A percentile compares a stretch with the other conserved stretches of the same genome.
phyloP scores from a whole-genome alignment of 2,888 invertebrate species.

The Drosophila limbata region DNA sequence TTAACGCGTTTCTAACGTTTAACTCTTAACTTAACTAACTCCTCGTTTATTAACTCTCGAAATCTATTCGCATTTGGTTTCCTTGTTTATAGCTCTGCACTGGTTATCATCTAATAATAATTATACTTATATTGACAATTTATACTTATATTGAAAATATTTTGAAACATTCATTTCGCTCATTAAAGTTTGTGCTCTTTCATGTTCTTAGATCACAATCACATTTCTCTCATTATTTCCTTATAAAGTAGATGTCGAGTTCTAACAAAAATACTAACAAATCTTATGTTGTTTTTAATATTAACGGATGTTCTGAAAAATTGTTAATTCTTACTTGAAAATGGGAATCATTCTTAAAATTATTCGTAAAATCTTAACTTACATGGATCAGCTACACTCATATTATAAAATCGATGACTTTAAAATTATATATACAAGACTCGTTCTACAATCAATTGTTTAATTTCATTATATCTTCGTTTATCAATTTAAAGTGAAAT shows the following conservation, averaged over 20 bases:
- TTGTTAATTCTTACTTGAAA: neutral
- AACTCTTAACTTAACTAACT: constrained; percentile 37
- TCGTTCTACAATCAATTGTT: too few relatives aligned
- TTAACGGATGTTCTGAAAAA: neutral
- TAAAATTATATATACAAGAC: too few relatives aligned
- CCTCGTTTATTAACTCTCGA: constrained; percentile 47
- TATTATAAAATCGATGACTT: too few relatives aligned
- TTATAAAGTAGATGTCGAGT: constrained; percentile 3
- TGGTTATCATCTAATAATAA: constrained; percentile 79
- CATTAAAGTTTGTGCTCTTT: constrained; percentile 5
- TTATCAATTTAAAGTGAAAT: neutral
- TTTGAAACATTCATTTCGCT: constrained; percentile 50
- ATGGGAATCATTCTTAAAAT: too few relatives aligned
- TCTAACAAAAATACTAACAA: constrained; percentile 1
- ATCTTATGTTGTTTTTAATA: neutral
- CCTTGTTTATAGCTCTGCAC: constrained; percentile 84
- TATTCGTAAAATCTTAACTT: neutral
- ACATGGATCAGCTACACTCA: neutral
- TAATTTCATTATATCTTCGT: neutral
- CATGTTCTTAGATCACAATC: constrained; percentile 12
- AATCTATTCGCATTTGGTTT: constrained; percentile 42
- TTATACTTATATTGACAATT: constrained; percentile 47
- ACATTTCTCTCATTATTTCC: constrained; percentile 12
- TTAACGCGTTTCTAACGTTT: constrained; percentile 38
- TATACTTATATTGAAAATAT: constrained; percentile 35